Conservation (phyloP, 2,113 vertebrate species). For the Gopherus flavomarginatus region DNA sequence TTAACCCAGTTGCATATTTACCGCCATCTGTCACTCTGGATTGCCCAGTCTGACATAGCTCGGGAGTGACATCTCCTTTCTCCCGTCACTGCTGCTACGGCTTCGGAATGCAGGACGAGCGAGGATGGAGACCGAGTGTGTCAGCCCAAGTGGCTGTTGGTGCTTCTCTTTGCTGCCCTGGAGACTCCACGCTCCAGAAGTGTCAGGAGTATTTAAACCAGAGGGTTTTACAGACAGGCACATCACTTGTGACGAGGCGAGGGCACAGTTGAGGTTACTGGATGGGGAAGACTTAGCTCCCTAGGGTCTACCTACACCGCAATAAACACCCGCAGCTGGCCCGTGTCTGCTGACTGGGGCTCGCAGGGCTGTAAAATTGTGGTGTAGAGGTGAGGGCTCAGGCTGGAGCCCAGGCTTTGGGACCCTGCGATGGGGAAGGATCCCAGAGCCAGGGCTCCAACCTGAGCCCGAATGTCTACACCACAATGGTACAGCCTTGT, state of each 20-base stretch:
- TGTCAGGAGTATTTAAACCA: background rate
- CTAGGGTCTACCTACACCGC: fast-evolving
- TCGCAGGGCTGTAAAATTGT: background rate
- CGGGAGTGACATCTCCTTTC: fast-evolving
- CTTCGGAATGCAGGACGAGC: background rate
- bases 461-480: background rate
- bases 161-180: fast-evolving
- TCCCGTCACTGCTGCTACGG: background rate
- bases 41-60: fast-evolving
- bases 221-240: background rate
- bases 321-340: background rate
- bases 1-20: background rate
- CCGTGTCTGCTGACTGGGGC: background rate
- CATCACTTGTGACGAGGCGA: background rate
- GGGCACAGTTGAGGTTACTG: background rate
- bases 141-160: background rate
- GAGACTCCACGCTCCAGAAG: background rate
- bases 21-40: background rate
- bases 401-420: background rate
- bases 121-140: background rate
- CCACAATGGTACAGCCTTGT: background rate
- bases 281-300: no score
- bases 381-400: background rate
- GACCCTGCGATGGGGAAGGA: background rate
- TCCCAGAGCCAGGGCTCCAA: background rate